Evolutionary conservation across 2,797 vertebrate genomes (phyloP).

Genomic region (Valencia hispanica): DNA sequence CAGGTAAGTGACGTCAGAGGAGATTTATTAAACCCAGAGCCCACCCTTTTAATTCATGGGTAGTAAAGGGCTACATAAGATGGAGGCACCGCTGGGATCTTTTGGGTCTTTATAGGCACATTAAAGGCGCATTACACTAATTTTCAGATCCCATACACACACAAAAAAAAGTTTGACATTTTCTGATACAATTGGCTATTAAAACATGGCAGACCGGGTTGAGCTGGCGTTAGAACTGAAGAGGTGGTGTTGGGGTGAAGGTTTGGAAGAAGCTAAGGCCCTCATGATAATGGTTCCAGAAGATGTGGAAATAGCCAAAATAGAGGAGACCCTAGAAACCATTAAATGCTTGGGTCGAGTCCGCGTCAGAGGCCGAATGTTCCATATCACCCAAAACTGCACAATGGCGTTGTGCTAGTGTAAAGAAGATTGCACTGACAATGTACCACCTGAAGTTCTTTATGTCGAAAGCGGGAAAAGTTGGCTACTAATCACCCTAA

Average conservation of each 20-base stretch:
- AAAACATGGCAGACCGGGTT: neutral
- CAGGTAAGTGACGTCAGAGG: too few relatives aligned
- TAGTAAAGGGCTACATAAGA: neutral
- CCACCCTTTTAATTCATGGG: neutral
- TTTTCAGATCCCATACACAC: neutral
- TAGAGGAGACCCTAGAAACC: neutral
- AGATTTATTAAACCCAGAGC: neutral
- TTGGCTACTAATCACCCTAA: neutral
- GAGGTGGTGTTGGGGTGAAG: neutral
- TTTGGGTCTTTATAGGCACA: neutral
- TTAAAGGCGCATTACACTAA: neutral
- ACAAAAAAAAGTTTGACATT: too few relatives aligned
- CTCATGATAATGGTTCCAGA: neutral
- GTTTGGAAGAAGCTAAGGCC: neutral
- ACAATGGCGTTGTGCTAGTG: neutral
- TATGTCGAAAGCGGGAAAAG: neutral
- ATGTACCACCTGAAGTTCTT: neutral
- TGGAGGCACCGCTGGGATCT: neutral
- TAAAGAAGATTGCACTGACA: neutral
- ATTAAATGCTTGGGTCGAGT: neutral
- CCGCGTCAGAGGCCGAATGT: neutral
- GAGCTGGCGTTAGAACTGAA: neutral
- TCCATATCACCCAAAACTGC: neutral
- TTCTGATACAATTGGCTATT: neutral
- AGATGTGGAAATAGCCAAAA: neutral